phyloP scores from a whole-genome alignment of 2,797 vertebrate species.

The Spinibarbus caldwelli region DNA sequence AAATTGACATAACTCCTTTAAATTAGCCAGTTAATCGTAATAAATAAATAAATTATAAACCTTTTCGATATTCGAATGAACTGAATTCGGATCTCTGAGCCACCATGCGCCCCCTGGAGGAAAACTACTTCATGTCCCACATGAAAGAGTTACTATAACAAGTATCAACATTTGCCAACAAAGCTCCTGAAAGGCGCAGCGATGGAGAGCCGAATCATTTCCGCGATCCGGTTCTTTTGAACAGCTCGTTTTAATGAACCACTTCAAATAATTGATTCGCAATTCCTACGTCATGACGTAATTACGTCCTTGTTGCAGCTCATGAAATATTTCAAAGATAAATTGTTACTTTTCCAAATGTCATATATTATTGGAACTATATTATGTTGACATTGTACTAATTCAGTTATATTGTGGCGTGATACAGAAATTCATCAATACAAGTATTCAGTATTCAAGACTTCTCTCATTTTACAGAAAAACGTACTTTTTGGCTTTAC shows the following conservation, averaged over 20 bases:
- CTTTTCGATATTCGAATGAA: no score
- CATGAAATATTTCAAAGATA: not conserved
- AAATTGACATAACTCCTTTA: no score
- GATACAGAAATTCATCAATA: not conserved
- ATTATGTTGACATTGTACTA: not conserved
- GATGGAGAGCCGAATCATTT: not conserved
- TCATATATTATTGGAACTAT: not conserved
- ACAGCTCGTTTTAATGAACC: not conserved
- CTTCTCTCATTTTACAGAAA: not conserved
- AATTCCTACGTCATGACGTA: not conserved
- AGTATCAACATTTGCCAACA: no score
- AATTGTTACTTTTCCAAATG: not conserved
- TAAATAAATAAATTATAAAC: no score
- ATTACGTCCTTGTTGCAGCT: not conserved
- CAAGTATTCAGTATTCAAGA: not conserved
- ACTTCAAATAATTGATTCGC: not conserved
- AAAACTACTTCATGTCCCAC: no score
- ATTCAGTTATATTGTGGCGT: not conserved
- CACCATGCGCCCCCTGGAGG: no score
- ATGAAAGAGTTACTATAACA: no score
- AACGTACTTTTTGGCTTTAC: not conserved
- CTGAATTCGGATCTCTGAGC: no score
- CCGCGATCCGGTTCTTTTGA: not conserved
- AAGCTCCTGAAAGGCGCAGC: not conserved
- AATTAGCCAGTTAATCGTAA: no score